phyloP scores from a whole-genome alignment of 2,797 vertebrate genomes.

The Champsocephalus gunnari region DNA sequence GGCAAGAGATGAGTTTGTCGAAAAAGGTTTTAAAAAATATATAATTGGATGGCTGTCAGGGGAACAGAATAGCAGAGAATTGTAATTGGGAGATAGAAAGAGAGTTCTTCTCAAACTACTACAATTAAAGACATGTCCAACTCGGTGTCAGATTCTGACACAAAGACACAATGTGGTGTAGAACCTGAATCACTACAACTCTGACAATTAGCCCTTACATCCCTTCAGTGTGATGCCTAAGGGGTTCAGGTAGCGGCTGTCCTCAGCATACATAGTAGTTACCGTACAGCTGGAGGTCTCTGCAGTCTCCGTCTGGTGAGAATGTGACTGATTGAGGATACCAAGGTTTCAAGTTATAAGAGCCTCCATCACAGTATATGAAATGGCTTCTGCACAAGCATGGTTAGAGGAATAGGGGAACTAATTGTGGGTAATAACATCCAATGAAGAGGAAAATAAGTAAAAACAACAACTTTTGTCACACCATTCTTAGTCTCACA shows the following conservation, averaged over 20 bases:
- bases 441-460: background rate
- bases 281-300: background rate
- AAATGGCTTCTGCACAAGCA: background rate
- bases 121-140: conserved; percentile 61
- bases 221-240: conserved; percentile 16
- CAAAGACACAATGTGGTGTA: conserved; percentile 16
- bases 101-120: conserved; percentile 39
- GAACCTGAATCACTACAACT: conserved; percentile 38
- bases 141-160: conserved; percentile 43
- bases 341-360: background rate
- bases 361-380: background rate
- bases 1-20: conserved; percentile 38
- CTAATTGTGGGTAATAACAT: background rate
- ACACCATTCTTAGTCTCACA: background rate
- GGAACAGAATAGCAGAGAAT: conserved; percentile 40
- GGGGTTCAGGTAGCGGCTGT: conserved; percentile 26
- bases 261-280: conserved; percentile 8
- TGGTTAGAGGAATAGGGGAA: background rate
- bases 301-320: background rate
- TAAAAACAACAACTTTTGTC: background rate
- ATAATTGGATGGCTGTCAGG: conserved; percentile 71
- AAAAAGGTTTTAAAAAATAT: conserved; percentile 56
- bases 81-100: conserved; percentile 38
- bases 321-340: background rate
- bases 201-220: conserved; percentile 49